phyloP scores from a whole-genome alignment of 2,113 vertebrate genomes.

The Dicaeum eximium region DNA sequence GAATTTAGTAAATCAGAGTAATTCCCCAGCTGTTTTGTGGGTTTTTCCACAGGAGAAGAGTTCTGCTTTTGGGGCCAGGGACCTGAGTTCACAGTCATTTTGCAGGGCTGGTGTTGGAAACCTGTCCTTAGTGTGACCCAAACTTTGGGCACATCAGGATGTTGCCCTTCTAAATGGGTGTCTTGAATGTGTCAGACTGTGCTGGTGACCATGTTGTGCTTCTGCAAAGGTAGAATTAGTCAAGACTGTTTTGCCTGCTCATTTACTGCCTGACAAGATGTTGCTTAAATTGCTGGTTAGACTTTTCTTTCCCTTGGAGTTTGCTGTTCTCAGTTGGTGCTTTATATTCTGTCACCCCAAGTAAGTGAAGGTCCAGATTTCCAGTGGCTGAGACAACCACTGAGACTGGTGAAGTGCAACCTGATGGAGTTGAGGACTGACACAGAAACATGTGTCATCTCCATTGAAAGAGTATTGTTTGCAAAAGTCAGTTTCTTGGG shows the following conservation, averaged over 20 bases:
- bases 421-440: neutral
- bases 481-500: neutral
- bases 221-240: neutral
- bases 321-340: neutral
- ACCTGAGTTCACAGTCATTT: neutral
- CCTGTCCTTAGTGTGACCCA: neutral
- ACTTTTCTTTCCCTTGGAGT: neutral
- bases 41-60: neutral
- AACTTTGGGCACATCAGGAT: neutral
- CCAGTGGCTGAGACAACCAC: neutral
- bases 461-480: neutral
- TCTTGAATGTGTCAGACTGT: neutral
- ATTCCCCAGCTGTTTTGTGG: neutral
- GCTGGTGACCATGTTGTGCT: neutral
- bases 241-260: neutral
- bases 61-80: neutral
- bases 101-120: neutral
- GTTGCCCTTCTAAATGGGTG: neutral
- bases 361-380: neutral
- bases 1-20: neutral
- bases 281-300: neutral
- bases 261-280: neutral
- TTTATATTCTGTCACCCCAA: neutral
- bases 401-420: fast-evolving
- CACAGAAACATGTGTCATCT: fast-evolving